Conservation (phyloP, 2,797 vertebrate species). For the Phataginus tetradactyla region DNA sequence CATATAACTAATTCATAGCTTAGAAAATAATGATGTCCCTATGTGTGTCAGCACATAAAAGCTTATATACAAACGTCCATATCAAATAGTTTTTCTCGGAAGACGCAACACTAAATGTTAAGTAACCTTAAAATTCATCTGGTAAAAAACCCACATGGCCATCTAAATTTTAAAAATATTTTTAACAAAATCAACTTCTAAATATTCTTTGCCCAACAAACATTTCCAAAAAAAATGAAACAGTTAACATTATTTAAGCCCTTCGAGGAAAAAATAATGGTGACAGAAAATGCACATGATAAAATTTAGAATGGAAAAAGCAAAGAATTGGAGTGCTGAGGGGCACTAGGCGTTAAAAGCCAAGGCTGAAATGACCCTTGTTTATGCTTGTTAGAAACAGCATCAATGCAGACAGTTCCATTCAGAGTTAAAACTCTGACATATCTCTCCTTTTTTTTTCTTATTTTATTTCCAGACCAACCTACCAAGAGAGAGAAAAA, state of each 20-base stretch:
- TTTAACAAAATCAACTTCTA: not conserved
- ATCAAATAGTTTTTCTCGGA: not conserved
- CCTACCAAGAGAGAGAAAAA: too few relatives aligned
- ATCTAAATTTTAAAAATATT: not conserved
- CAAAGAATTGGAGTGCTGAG: not conserved
- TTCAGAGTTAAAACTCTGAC: too few relatives aligned
- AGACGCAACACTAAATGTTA: slow-evolving; percentile 6
- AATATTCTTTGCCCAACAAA: not conserved
- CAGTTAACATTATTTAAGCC: not conserved
- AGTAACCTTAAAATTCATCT: not conserved
- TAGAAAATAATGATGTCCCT: not conserved
- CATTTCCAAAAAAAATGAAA: not conserved
- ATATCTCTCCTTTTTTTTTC: too few relatives aligned
- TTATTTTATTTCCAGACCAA: too few relatives aligned
- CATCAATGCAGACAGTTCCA: too few relatives aligned
- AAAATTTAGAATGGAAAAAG: not conserved
- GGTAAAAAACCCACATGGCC: not conserved
- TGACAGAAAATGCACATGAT: not conserved
- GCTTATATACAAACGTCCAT: not conserved
- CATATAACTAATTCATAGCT: not conserved
- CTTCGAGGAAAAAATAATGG: not conserved
- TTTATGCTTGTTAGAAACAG: not conserved
- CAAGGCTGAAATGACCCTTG: not conserved
- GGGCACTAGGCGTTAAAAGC: not conserved
- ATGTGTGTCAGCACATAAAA: not conserved